These are phyloP conservation scores for Calosoma granatense DNA, from an alignment of 1,140 invertebrate genomes.

Conservation along the genomic window DNA sequence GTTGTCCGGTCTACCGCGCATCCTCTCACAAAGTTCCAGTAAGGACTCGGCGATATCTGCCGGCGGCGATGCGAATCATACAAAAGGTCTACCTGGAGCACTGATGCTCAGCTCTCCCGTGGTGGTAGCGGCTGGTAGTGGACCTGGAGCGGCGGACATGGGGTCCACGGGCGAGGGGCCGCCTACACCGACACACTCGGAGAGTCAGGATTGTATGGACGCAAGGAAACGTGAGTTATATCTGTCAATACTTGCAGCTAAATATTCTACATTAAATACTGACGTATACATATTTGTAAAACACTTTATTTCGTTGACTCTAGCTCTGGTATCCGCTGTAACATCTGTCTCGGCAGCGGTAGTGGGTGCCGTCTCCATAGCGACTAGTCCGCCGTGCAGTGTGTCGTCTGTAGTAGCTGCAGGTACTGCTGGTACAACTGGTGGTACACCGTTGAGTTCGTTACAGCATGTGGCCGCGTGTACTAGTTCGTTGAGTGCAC, in stretches of 20 bases:
- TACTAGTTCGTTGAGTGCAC: conserved; percentile 32
- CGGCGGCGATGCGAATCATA: conserved; percentile 34
- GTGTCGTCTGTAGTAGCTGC: neutral
- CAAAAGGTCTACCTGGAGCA: conserved; percentile 43
- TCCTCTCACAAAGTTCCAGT: conserved; percentile 37
- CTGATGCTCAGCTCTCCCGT: conserved; percentile 31
- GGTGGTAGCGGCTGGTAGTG: conserved; percentile 35
- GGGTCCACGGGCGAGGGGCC: conserved; percentile 47
- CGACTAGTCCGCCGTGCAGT: neutral
- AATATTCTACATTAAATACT: neutral
- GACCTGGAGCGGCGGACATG: conserved; percentile 35
- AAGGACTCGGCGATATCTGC: conserved; percentile 21
- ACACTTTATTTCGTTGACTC: neutral
- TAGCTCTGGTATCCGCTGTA: neutral
- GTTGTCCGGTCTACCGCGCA: conserved; percentile 39
- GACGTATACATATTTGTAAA: neutral
- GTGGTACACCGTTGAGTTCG: neutral
- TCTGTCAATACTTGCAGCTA: neutral
- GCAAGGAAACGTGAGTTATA: conserved; percentile 41
- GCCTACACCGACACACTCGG: conserved; percentile 59
- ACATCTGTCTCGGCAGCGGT: neutral
- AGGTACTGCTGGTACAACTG: neutral
- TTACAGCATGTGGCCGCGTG: conserved; percentile 25
- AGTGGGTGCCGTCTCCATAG: neutral
- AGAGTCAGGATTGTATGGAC: conserved; percentile 52